Evolutionary conservation across 2,113 vertebrate genomes (phyloP).

Genomic region (Mormyrus lacerda): DNA sequence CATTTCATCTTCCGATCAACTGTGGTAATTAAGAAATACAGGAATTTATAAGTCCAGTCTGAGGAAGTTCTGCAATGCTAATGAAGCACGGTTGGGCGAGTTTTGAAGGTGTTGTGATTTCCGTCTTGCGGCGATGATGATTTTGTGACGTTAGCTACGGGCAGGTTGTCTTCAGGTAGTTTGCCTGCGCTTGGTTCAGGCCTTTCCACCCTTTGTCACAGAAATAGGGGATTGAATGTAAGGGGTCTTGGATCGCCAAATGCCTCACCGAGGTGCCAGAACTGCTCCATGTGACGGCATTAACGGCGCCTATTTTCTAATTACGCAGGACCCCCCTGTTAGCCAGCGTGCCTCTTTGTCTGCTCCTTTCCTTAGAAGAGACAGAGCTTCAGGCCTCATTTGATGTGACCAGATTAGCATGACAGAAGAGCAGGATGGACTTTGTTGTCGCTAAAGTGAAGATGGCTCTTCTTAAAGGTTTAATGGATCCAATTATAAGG

Average conservation of each 20-base stretch:
- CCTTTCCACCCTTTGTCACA: neutral
- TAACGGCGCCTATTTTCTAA: conserved; percentile 30
- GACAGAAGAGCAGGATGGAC: conserved; percentile 48
- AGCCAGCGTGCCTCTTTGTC: conserved; percentile 30
- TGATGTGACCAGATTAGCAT: conserved; percentile 60
- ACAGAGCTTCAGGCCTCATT: conserved; percentile 57
- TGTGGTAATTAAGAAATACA: neutral
- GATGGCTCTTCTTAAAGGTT: conserved; percentile 58
- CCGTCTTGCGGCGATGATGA: neutral
- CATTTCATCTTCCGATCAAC: neutral
- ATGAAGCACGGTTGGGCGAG: neutral
- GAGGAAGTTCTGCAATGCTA: neutral
- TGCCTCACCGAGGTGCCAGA: conserved; percentile 14
- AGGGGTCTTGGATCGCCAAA: neutral
- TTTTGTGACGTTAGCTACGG: neutral
- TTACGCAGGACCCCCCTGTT: conserved; percentile 27
- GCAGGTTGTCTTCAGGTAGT: neutral
- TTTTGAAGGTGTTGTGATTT: neutral
- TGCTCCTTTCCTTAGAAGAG: conserved; percentile 16
- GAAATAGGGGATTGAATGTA: neutral
- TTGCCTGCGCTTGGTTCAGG: neutral
- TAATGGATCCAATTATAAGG: conserved; percentile 66
- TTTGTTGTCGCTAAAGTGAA: conserved; percentile 47
- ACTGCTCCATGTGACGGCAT: conserved; percentile 21
- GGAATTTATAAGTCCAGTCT: neutral